phyloP scores from a whole-genome alignment of 2,797 vertebrate species.

The Buceros bicornis region DNA sequence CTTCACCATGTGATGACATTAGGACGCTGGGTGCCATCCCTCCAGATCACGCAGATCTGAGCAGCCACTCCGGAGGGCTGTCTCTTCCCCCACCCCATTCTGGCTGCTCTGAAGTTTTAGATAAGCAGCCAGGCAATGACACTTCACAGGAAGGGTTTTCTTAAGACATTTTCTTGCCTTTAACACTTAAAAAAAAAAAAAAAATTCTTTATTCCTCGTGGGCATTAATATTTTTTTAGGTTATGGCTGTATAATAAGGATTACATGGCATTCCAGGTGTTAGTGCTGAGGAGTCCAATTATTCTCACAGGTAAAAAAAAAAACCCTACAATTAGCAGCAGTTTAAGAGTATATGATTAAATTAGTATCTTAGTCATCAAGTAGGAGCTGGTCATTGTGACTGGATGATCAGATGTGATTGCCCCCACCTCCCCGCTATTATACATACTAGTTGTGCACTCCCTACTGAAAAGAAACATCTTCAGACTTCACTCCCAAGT shows the following conservation, averaged over 20 bases:
- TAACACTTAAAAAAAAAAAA: neutral
- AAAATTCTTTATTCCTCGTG: neutral
- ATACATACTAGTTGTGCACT: neutral
- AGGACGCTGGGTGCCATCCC: neutral
- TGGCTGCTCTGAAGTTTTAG: neutral
- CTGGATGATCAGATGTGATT: neutral
- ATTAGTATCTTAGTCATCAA: neutral
- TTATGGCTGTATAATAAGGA: neutral
- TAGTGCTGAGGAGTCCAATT: neutral
- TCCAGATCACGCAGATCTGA: neutral
- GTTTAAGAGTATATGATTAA: slow-evolving; percentile 7
- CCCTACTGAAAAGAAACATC: neutral
- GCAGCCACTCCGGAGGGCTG: neutral
- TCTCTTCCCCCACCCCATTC: neutral
- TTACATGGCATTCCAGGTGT: neutral
- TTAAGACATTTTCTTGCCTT: neutral
- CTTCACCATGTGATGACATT: neutral
- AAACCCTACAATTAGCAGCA: neutral
- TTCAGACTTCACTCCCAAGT: neutral
- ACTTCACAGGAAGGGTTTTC: neutral
- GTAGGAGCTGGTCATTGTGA: neutral
- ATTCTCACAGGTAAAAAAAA: neutral
- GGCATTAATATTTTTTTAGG: neutral
- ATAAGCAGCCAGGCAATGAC: neutral
- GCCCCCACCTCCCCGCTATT: neutral